phyloP scores from a whole-genome alignment of 2,888 invertebrate genomes.

The Zelleria hepariella region DNA sequence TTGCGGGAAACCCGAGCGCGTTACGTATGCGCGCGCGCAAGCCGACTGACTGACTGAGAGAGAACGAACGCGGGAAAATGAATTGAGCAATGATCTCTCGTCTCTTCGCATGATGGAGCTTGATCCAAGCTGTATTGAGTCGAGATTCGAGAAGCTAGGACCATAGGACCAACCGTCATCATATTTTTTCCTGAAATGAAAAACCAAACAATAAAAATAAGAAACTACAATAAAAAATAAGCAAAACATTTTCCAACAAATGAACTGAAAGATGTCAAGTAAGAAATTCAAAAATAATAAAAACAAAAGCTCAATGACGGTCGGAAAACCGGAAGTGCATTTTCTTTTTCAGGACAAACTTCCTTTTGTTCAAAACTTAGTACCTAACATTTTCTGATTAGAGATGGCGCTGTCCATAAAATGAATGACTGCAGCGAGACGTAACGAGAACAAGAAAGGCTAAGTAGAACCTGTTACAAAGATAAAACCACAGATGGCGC shows the following conservation, averaged over 20 bases:
- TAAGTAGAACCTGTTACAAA: neutral
- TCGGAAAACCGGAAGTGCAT: neutral
- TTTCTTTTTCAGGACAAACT: neutral
- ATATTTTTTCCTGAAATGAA: too few relatives aligned
- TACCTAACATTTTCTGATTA: neutral
- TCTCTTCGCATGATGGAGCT: too few relatives aligned
- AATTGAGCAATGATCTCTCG: neutral
- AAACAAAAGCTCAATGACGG: neutral
- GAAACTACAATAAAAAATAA: too few relatives aligned
- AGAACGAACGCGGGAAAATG: neutral
- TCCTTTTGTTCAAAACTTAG: neutral
- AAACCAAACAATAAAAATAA: too few relatives aligned
- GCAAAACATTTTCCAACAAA: too few relatives aligned
- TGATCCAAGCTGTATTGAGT: too few relatives aligned
- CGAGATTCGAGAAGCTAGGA: too few relatives aligned
- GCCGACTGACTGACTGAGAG: constrained; percentile 1
- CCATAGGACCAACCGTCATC: too few relatives aligned
- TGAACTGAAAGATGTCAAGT: too few relatives aligned
- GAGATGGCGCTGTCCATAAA: neutral
- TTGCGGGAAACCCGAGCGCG: neutral
- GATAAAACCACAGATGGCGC: neutral
- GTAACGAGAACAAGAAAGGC: too few relatives aligned
- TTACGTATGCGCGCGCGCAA: neutral
- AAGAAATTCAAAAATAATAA: neutral
- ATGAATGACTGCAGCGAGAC: too few relatives aligned